Percentiles rank a stretch among this genome's conserved stretches.
These are phyloP conservation scores for Naja naja DNA, from an alignment of 2,113 vertebrate genomes.

Conservation along the genomic window DNA sequence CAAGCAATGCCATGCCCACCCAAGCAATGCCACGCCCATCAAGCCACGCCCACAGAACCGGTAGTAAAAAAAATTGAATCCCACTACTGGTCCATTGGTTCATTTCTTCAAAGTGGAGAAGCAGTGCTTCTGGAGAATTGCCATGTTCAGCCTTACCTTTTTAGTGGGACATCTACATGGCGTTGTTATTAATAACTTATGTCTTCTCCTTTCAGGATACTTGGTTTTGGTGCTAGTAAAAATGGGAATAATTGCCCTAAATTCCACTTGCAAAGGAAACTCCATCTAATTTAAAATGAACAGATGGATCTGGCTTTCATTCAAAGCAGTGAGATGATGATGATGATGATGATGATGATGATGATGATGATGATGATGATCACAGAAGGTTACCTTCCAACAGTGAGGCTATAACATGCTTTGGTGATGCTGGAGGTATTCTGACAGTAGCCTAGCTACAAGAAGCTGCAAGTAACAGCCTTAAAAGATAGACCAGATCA, in stretches of 20 bases:
- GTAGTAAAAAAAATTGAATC: too few species aligned
- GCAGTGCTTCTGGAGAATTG: background rate
- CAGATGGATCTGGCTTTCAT: background rate
- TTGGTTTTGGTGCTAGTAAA: background rate
- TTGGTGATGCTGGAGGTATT: background rate
- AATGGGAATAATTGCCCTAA: background rate
- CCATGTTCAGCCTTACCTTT: background rate
- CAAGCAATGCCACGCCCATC: too few species aligned
- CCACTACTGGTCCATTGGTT: background rate
- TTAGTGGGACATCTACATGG: background rate
- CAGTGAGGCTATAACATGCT: background rate
- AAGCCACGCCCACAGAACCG: too few species aligned
- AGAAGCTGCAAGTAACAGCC: background rate
- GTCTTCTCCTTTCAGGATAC: background rate
- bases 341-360: too few species aligned
- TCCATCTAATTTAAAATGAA: background rate
- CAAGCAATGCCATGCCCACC: too few species aligned
- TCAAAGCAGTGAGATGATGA: background rate
- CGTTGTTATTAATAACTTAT: background rate
- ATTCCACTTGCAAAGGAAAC: background rate
- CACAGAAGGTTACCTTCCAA: background rate
- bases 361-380: background rate
- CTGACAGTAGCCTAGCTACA: background rate
- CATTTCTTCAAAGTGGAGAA: background rate
- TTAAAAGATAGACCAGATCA: too few species aligned